These are phyloP conservation scores for Chiroxiphia lanceolata DNA, from an alignment of 2,797 vertebrate species.

Conservation along the genomic window DNA sequence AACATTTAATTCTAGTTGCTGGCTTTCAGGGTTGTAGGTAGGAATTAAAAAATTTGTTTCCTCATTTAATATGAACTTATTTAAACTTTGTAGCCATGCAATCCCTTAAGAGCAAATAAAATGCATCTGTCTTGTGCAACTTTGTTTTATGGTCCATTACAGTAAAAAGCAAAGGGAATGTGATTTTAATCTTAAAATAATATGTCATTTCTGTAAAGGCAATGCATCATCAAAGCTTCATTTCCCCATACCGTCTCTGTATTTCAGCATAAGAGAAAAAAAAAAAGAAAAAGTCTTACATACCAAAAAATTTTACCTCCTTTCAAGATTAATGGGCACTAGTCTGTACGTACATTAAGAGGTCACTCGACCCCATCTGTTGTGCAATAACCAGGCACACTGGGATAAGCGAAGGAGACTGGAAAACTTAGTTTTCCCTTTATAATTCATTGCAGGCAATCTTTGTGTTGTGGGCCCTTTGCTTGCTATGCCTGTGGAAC, in stretches of 20 bases:
- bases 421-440: not conserved
- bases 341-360: not conserved
- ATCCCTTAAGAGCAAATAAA: not conserved
- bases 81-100: not conserved
- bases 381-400: not conserved
- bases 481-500: not conserved
- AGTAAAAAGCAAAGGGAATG: not conserved
- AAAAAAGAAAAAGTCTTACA: not conserved
- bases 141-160: slow-evolving; percentile 16
- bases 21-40: not conserved
- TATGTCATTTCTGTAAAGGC: not conserved
- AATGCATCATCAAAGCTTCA: slow-evolving; percentile 5
- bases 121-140: not conserved
- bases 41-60: not conserved
- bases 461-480: not conserved
- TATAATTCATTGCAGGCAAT: not conserved
- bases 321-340: slow-evolving; percentile 18
- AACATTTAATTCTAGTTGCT: not conserved
- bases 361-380: not conserved
- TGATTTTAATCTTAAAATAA: slow-evolving; percentile 55
- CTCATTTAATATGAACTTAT: not conserved
- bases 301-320: slow-evolving; percentile 3
- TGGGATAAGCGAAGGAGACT: not conserved
- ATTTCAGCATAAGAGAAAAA: not conserved
- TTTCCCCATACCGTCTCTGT: not conserved